A percentile compares a stretch with the other conserved stretches of the same genome.
These are phyloP conservation scores for Lypha dubia DNA, from an alignment of 2,888 invertebrate species.

Conservation along the genomic window DNA sequence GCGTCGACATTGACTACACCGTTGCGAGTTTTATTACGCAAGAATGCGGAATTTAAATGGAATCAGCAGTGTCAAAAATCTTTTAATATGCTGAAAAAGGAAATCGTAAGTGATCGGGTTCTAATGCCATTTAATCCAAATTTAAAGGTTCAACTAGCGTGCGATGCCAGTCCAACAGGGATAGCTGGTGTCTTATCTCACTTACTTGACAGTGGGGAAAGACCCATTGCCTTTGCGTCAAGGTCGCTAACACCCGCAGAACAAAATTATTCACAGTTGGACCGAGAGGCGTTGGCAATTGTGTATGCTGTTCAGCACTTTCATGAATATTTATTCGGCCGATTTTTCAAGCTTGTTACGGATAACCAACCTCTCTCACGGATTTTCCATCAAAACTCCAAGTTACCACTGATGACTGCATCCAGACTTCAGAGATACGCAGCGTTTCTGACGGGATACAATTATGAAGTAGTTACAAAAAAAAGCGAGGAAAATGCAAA, in stretches of 20 bases:
- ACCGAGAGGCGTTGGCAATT: too few relatives aligned
- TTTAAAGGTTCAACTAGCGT: too few relatives aligned
- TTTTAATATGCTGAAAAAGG: too few relatives aligned
- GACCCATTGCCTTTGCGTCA: too few relatives aligned
- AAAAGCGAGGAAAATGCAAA: conserved; percentile 17
- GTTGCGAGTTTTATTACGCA: not conserved
- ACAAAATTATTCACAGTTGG: too few relatives aligned
- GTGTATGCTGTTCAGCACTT: conserved; percentile 41
- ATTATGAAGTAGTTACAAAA: conserved; percentile 53
- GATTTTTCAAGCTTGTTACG: conserved; percentile 53
- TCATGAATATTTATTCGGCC: conserved; percentile 60
- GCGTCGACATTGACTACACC: not conserved
- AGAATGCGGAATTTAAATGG: not conserved
- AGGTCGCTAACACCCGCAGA: too few relatives aligned
- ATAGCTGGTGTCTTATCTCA: too few relatives aligned
- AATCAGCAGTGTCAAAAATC: not conserved
- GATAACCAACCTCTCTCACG: conserved; percentile 46
- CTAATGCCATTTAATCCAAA: too few relatives aligned
- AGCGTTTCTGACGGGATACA: conserved; percentile 2
- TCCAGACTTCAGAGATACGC: not conserved
- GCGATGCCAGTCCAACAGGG: too few relatives aligned
- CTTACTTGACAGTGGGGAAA: too few relatives aligned
- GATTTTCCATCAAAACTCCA: not conserved
- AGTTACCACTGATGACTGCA: not conserved
- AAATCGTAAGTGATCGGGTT: too few relatives aligned